Percentiles rank a stretch among this genome's conserved stretches.
Conservation (phyloP, 2,113 vertebrate genomes). For the Halcyon senegalensis region DNA sequence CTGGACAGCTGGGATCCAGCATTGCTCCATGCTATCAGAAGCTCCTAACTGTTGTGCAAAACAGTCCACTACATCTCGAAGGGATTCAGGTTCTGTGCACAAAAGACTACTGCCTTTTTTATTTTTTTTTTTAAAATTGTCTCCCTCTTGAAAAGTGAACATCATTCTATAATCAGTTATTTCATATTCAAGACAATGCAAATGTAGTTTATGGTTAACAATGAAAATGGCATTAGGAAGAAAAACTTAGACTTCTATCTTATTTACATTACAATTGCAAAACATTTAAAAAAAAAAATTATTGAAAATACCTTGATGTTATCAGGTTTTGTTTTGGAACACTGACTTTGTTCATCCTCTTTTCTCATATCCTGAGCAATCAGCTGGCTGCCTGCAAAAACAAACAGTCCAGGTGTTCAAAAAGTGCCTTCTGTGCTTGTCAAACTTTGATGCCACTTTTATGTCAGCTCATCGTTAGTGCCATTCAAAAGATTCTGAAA, state of each 20-base stretch:
- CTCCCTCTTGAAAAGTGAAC: background rate
- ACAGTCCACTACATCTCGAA: background rate
- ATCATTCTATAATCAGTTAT: background rate
- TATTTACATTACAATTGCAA: background rate
- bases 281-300: background rate
- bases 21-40: background rate
- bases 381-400: conserved; percentile 58
- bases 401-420: background rate
- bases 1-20: background rate
- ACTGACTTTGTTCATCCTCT: conserved; percentile 25
- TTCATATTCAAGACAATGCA: background rate
- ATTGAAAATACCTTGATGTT: conserved; percentile 59
- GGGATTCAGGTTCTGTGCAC: background rate
- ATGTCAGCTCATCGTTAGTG: background rate
- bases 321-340: background rate
- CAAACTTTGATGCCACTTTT: background rate
- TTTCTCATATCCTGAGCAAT: conserved; percentile 35
- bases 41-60: background rate
- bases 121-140: background rate
- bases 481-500: background rate
- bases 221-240: background rate
- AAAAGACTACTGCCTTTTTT: background rate
- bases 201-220: background rate
- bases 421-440: background rate
- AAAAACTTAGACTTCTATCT: background rate